A percentile compares a stretch with the other conserved stretches of the same genome.
These are phyloP conservation scores for Plecotus auritus DNA, from an alignment of 2,113 vertebrate species.

Conservation along the genomic window DNA sequence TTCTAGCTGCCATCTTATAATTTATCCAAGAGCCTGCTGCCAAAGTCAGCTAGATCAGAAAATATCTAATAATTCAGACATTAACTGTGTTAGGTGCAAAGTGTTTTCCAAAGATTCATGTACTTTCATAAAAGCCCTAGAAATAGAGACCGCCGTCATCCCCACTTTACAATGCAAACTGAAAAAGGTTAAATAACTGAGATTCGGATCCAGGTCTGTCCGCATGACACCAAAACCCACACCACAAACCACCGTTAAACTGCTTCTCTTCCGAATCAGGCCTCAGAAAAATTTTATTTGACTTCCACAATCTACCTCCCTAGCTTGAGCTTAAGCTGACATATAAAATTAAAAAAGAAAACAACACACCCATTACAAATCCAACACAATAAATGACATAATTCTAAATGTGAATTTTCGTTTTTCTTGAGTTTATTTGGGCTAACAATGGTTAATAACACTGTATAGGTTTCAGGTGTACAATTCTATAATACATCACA, in stretches of 20 bases:
- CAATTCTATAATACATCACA: neutral
- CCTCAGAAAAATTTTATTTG: neutral
- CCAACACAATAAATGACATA: neutral
- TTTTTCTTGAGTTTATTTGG: neutral
- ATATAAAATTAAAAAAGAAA: slow-evolving; percentile 27
- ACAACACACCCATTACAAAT: neutral
- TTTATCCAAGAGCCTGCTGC: neutral
- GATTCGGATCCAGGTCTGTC: neutral
- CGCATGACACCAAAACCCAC: neutral
- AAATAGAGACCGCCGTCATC: neutral
- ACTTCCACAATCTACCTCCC: neutral
- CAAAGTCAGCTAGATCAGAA: neutral
- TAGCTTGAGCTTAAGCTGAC: neutral
- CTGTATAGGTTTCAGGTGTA: neutral
- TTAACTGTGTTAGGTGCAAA: neutral
- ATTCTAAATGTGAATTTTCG: neutral
- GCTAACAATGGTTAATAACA: neutral
- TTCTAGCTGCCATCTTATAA: neutral
- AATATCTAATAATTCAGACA: neutral
- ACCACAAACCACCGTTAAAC: neutral
- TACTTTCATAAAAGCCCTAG: neutral
- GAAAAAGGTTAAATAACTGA: neutral
- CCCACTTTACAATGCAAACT: neutral
- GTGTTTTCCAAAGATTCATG: neutral
- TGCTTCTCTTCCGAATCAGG: neutral